These are phyloP conservation scores for Acheta domesticus DNA, from an alignment of 2,888 invertebrate genomes.

Conservation along the genomic window DNA sequence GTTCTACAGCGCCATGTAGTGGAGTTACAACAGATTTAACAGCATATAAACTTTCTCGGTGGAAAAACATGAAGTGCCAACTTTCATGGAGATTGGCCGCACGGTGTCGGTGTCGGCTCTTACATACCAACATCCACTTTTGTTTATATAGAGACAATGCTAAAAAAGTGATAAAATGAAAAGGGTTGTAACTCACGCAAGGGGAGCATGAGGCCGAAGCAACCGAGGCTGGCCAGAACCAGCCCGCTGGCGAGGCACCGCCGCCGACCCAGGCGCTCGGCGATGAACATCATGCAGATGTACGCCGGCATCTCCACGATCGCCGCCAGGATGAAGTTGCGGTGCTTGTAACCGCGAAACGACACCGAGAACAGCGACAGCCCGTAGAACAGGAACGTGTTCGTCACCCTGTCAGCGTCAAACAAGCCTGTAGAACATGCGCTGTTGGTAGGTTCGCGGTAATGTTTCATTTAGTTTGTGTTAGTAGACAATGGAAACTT, in stretches of 20 bases:
- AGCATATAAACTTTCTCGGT: no score
- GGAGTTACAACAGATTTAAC: no score
- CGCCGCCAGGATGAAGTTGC: slow-evolving; percentile 39
- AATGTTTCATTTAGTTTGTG: no score
- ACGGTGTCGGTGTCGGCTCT: no score
- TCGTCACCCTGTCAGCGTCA: slow-evolving; percentile 35
- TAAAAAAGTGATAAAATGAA: no score
- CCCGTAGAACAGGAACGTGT: slow-evolving; percentile 41
- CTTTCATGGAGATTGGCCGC: no score
- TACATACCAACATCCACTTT: no score
- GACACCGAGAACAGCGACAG: slow-evolving; percentile 41
- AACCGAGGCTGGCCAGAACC: slow-evolving; percentile 43
- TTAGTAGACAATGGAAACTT: no score
- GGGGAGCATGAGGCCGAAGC: slow-evolving; percentile 53
- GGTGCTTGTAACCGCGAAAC: slow-evolving; percentile 40
- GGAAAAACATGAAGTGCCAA: no score
- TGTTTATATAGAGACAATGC: no score
- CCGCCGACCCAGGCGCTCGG: slow-evolving; percentile 43
- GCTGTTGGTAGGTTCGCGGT: no score
- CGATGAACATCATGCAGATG: slow-evolving; percentile 39
- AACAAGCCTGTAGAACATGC: slow-evolving; percentile 33
- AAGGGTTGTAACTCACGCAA: background rate
- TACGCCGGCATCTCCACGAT: slow-evolving; percentile 41
- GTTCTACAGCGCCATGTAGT: no score
- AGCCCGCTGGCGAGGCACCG: slow-evolving; percentile 37